phyloP scores from a whole-genome alignment of 35 echinoderm and acorn worm species.

The Strongylocentrotus purpuratus region DNA sequence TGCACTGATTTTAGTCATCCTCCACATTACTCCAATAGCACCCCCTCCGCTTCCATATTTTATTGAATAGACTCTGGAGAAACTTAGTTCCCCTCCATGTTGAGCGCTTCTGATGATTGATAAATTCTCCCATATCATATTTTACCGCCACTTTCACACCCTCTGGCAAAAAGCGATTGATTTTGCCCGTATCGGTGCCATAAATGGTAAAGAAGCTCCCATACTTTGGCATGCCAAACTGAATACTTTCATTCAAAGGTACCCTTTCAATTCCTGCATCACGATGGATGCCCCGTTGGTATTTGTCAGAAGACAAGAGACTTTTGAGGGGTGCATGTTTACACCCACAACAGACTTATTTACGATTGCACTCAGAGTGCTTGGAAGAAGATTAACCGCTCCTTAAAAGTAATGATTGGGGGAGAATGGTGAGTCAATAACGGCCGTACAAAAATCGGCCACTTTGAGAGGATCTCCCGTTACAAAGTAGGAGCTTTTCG shows the following conservation, averaged over 20 bases:
- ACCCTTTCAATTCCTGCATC: not conserved
- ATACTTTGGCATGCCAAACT: not conserved
- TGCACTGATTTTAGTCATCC: too few species aligned
- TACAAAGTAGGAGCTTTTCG: constrained; percentile 6
- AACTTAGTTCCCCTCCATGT: too few species aligned
- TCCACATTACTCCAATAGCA: too few species aligned
- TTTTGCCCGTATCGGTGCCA: not conserved
- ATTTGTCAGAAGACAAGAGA: not conserved
- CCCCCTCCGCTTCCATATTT: too few species aligned
- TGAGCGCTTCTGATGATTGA: not conserved
- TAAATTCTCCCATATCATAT: not conserved
- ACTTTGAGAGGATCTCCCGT: constrained; percentile 33
- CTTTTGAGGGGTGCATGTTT: not conserved
- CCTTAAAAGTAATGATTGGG: not conserved
- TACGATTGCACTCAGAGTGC: constrained; percentile 6
- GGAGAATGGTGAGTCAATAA: not conserved
- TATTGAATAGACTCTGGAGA: too few species aligned
- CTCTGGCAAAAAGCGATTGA: not conserved
- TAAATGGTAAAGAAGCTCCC: not conserved
- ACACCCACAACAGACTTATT: not conserved
- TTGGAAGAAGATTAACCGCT: constrained; percentile 23
- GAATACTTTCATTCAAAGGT: not conserved
- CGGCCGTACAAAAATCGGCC: not conserved
- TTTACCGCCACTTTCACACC: not conserved
- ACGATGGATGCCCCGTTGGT: not conserved